Evolutionary conservation across 2,113 vertebrate species (phyloP), one percentile per base, ranked within the genome.

Genomic region (Lepus timidus): DNA sequence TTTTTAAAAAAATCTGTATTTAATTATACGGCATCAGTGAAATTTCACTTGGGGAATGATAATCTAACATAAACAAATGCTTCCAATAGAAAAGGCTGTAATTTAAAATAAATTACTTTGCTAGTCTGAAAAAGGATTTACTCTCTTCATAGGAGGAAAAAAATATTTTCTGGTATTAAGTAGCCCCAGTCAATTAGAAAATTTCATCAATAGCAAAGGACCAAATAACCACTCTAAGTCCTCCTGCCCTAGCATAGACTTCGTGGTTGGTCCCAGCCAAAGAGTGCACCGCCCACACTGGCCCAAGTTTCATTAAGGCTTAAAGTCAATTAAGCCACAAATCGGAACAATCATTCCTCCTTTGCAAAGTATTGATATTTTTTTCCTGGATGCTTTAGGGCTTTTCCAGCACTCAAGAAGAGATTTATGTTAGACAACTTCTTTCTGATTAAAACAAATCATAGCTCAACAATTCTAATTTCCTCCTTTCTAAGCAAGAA

Each of bases 321-420:
- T 99, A 98, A 99, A 99, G 99, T 99, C 99, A 99, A 99, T 99
- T 99, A 99, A 99, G 98, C 98, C 98, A 98, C 97, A 98, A 99
- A 98, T 98, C 98, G 98, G 98, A 99, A 99, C 98, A 98, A 99
- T 99, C 99, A 99, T 99, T 99, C 98, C 98, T 99, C 98, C 98
- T 99, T 99, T 99, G 98, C 98, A 97, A 98, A 98, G 98, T 99
- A 99, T 99, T 99, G 99, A 99, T 99, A 98, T 98, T 98, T 98
- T 94, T 98, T 97, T 97, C 98, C 98, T 98, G 98, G 98, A 98
- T 96, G 97, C 98, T 98, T 98, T 97, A 98, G 98, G 98, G 98
- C 98, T 98, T 98, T 99, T 99, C 98, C 96, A 98, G 98, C 98
- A 97, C 98, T 99, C 98, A 97, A 86, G 84, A 97, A 98, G 97